A percentile compares a stretch with the other conserved stretches of the same genome.
Conservation (phyloP, 2,888 invertebrate genomes). For the Epirrhoe tristata region DNA sequence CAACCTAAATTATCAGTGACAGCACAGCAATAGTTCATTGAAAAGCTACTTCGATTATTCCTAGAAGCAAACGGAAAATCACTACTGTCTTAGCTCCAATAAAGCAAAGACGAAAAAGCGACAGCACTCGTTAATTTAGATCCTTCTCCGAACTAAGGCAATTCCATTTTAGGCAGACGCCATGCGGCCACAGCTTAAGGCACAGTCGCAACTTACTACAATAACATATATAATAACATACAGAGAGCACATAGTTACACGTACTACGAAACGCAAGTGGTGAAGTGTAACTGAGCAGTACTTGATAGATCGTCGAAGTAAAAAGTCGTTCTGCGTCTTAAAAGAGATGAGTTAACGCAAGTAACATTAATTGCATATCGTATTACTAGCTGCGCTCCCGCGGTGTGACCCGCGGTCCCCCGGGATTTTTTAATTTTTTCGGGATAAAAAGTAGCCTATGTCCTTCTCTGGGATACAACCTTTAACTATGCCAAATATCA, state of each 20-base stretch:
- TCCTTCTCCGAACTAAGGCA: slow-evolving; percentile 34
- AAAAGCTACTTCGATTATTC: background rate
- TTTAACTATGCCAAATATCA: too few relatives aligned
- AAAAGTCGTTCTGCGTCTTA: too few relatives aligned
- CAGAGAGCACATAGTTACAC: background rate
- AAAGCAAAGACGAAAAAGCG: slow-evolving; percentile 18
- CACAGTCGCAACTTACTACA: slow-evolving; percentile 3
- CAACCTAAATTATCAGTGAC: background rate
- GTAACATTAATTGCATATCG: too few relatives aligned
- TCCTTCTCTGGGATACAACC: too few relatives aligned
- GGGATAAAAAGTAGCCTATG: too few relatives aligned
- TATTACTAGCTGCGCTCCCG: too few relatives aligned
- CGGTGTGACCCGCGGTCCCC: too few relatives aligned
- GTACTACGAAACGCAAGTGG: background rate
- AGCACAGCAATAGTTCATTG: background rate
- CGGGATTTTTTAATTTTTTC: too few relatives aligned
- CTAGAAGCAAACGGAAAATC: slow-evolving; percentile 8
- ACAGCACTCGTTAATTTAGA: slow-evolving; percentile 32
- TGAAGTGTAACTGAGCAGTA: too few relatives aligned
- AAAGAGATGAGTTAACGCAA: too few relatives aligned
- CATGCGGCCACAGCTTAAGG: slow-evolving; percentile 13
- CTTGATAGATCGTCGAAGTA: too few relatives aligned
- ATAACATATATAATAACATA: too few relatives aligned
- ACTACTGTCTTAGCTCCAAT: background rate
- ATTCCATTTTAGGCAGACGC: slow-evolving; percentile 24